Evolutionary conservation across 2,797 vertebrate species (phyloP).

Genomic region (Momotus momota): DNA sequence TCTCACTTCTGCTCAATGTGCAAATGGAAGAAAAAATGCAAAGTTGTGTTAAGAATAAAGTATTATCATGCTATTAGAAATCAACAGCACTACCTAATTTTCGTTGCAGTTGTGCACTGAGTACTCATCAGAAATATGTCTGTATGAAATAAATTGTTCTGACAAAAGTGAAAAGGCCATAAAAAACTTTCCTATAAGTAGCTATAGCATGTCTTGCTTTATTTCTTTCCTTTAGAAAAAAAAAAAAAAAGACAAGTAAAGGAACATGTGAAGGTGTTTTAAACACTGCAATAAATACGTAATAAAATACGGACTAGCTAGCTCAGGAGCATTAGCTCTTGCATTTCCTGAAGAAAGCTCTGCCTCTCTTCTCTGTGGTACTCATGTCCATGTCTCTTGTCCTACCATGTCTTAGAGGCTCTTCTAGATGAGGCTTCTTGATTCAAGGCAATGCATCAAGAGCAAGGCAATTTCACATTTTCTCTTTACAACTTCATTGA

Average conservation of each 20-base stretch:
- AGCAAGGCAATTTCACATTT: background rate
- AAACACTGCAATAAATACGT: background rate
- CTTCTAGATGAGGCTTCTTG: background rate
- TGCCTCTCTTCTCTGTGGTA: background rate
- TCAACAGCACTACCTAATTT: background rate
- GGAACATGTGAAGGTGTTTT: background rate
- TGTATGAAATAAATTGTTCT: background rate
- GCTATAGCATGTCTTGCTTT: background rate
- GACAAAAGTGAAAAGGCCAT: background rate
- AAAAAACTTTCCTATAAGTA: background rate
- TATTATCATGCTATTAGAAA: background rate
- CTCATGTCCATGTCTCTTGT: background rate
- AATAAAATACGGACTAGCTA: background rate
- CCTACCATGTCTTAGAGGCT: background rate
- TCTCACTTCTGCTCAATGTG: background rate
- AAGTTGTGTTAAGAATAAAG: background rate
- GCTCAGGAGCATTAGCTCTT: background rate
- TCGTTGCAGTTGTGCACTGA: background rate
- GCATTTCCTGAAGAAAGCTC: background rate
- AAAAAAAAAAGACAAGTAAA: background rate
- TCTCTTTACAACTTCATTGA: background rate
- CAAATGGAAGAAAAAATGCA: background rate
- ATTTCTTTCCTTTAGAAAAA: background rate
- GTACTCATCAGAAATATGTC: background rate
- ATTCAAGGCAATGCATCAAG: background rate